Evolutionary conservation across 2,113 vertebrate genomes (phyloP), one percentile per base, ranked within the genome.

Genomic region (Dasyurus viverrinus): DNA sequence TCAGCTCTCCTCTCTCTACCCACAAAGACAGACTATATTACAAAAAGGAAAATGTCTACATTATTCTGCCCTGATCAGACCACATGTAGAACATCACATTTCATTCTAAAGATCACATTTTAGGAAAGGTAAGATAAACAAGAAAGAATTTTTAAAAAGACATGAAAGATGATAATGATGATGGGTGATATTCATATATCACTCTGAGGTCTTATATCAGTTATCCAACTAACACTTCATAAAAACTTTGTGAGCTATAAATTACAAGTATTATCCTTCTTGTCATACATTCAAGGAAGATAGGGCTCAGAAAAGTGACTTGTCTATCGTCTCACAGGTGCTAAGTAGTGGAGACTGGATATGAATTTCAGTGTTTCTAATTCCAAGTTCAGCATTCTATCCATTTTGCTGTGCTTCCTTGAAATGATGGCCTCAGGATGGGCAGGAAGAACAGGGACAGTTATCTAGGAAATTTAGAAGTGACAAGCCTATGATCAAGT

Each of bases 1-100:
- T 68, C 60, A 36, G 48, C 4, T 23, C 47, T 26, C 25, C 48
- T 27, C 48, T 90, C 52, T 36, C 96, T 16, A 36, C 60, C 30
- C 60, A 68, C 60, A 54, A 48, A 97, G 92, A 60, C 19, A 84
- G 16, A 19, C 68, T 84, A 84, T n/a, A 84, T 42, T 42, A 42
- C 2, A 2, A 84, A 19, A 84, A 76, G 60, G n/a, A 76, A 42
- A 84, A 84, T n/a, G 19, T 42, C 30, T 5, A 42, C 36, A 2
- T 6, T n/a, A 42, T 19, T 84, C n/a, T 84, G 68, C 16, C 36
- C 68, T 84, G 36, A 84, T 84, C 16, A 84, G 68, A 84, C 16
- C 68, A 42, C 68, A 42, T 42, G 16, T 84, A n/a, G 19, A 84
- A 84, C 23, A 84, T 9, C 42, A n/a, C 22, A 19, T 8, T 84